These are phyloP conservation scores for Teleopsis dalmanni DNA, from an alignment of 1,140 invertebrate genomes.

Conservation along the genomic window DNA sequence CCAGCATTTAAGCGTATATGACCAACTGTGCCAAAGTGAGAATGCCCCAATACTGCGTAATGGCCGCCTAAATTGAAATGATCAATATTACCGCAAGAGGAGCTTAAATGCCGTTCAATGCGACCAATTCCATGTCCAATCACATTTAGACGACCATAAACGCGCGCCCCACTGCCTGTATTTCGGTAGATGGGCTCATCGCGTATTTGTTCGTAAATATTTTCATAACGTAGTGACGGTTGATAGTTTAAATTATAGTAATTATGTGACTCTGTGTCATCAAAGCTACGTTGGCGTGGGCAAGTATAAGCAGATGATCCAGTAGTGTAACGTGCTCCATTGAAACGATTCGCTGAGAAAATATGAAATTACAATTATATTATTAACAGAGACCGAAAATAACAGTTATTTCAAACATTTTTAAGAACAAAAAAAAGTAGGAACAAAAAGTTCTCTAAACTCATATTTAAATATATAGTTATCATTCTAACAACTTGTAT, in stretches of 20 bases:
- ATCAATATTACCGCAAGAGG: slow-evolving; percentile 52
- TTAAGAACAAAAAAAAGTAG: neutral
- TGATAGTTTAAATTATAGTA: slow-evolving; percentile 34
- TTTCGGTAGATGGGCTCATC: slow-evolving; percentile 44
- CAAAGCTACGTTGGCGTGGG: slow-evolving; percentile 40
- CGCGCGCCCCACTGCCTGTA: slow-evolving; percentile 42
- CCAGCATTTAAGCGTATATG: slow-evolving; percentile 36
- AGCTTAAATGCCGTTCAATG: slow-evolving; percentile 51
- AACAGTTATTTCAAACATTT: too few species aligned
- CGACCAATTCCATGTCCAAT: slow-evolving; percentile 50
- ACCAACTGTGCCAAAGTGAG: slow-evolving; percentile 41
- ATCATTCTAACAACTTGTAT: too few species aligned
- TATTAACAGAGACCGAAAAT: neutral
- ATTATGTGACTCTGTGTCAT: slow-evolving; percentile 42
- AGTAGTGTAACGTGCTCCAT: slow-evolving; percentile 12
- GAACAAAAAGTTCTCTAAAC: neutral
- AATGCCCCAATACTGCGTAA: slow-evolving; percentile 41
- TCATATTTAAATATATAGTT: too few species aligned
- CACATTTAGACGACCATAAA: slow-evolving; percentile 50
- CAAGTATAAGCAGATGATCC: slow-evolving; percentile 23
- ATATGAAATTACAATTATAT: neutral
- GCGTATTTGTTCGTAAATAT: slow-evolving; percentile 49
- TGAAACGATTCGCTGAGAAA: slow-evolving; percentile 27
- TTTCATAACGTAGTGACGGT: slow-evolving; percentile 37
- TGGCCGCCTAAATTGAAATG: slow-evolving; percentile 46